phyloP scores from a whole-genome alignment of 2,113 vertebrate genomes.

The Gymnarchus niloticus region DNA sequence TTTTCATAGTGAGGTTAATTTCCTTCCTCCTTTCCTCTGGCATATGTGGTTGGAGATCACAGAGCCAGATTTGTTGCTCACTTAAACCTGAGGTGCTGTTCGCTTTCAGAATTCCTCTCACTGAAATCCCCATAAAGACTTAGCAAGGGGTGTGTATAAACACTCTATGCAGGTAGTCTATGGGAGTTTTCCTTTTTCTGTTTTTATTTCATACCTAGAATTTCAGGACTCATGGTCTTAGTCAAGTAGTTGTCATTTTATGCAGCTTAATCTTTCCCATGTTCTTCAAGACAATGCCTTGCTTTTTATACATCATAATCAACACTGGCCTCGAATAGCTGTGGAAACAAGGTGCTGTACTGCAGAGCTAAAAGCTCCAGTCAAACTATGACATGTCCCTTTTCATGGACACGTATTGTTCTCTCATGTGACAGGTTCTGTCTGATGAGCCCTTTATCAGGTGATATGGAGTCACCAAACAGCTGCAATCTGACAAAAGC shows the following conservation, averaged over 20 bases:
- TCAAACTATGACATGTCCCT: too few species aligned
- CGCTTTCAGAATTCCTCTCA: slow-evolving; percentile 54
- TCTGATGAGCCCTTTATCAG: background rate
- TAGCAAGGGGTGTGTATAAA: slow-evolving; percentile 44
- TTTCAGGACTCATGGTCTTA: slow-evolving; percentile 16
- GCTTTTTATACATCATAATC: background rate
- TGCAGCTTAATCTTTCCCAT: background rate
- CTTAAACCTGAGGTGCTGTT: slow-evolving; percentile 49
- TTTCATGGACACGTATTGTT: too few species aligned
- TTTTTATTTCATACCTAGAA: slow-evolving; percentile 29
- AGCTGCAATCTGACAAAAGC: background rate
- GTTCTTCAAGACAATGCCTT: background rate
- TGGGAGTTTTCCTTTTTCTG: slow-evolving; percentile 35
- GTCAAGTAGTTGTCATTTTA: background rate
- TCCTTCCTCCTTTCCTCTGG: slow-evolving; percentile 25
- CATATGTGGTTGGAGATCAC: slow-evolving; percentile 26
- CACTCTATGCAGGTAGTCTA: slow-evolving; percentile 35
- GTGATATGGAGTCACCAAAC: background rate
- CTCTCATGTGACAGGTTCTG: background rate
- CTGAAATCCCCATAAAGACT: slow-evolving; percentile 55
- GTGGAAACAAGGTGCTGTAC: background rate
- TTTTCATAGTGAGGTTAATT: slow-evolving; percentile 35
- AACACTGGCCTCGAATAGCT: background rate
- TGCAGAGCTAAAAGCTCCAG: background rate
- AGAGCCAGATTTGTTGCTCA: slow-evolving; percentile 46